Conservation (phyloP, 2,113 vertebrate genomes). For the Mormoops blainvillei region DNA sequence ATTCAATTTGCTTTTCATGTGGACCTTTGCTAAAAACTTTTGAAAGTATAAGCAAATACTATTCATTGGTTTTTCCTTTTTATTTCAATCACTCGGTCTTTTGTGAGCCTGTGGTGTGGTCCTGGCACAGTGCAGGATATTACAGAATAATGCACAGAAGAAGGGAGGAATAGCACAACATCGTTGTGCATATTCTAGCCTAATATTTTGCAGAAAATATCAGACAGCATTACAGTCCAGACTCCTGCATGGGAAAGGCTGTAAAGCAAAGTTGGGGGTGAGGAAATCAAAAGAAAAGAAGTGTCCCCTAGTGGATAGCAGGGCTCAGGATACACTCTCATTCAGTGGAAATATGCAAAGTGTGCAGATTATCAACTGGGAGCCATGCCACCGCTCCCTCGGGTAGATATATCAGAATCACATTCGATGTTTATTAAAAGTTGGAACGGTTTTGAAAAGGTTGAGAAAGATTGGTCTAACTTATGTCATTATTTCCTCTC, state of each 20-base stretch:
- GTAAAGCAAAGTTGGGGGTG: neutral
- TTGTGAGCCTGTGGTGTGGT: neutral
- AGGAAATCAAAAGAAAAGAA: neutral
- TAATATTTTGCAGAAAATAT: neutral
- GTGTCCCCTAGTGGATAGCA: neutral
- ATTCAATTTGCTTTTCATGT: neutral
- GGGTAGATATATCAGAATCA: neutral
- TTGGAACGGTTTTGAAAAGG: neutral
- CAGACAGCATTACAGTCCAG: neutral
- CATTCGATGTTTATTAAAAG: neutral
- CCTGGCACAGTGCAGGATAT: neutral
- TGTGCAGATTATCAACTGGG: neutral
- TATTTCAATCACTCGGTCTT: neutral
- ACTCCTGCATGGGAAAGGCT: neutral
- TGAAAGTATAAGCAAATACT: neutral
- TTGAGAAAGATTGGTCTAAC: neutral
- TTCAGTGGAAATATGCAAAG: neutral
- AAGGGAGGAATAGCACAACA: neutral
- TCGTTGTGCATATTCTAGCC: neutral
- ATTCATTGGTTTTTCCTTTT: neutral
- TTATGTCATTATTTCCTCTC: neutral
- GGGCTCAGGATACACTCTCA: neutral
- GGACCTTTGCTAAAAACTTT: neutral
- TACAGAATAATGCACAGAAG: neutral
- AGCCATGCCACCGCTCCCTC: neutral